Conservation (phyloP, 2,113 vertebrate genomes). For the Vidua macroura region DNA sequence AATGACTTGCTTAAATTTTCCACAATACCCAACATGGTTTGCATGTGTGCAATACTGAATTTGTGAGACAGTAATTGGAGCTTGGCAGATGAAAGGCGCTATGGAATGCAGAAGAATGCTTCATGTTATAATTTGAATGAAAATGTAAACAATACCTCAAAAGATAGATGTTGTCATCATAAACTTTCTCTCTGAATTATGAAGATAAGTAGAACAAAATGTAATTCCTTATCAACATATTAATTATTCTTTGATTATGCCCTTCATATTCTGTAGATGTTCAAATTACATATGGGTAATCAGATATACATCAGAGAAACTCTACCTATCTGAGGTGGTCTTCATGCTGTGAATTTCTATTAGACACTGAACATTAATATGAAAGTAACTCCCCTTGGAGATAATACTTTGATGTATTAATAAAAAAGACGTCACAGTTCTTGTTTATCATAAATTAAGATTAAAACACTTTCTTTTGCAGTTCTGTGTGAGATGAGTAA, state of each 20-base stretch:
- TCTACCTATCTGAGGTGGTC: constrained; percentile 8
- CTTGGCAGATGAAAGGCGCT: constrained; percentile 14
- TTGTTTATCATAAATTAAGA: constrained; percentile 33
- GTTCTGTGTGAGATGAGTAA: background rate
- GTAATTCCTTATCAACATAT: constrained; percentile 1
- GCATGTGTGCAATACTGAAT: background rate
- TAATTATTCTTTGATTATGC: constrained; percentile 53
- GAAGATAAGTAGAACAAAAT: background rate
- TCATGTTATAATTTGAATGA: constrained; percentile 4
- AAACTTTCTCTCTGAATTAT: constrained; percentile 33
- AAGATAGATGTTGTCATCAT: background rate
- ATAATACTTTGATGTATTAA: constrained; percentile 54
- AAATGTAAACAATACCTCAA: constrained; percentile 21
- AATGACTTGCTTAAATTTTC: background rate
- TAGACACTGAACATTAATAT: constrained; percentile 18
- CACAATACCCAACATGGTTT: background rate
- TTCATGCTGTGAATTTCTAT: constrained; percentile 50
- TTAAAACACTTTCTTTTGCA: constrained; percentile 20
- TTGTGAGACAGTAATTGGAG: constrained; percentile 12
- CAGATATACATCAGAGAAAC: constrained; percentile 43
- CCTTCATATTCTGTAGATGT: constrained; percentile 20
- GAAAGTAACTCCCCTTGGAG: constrained; percentile 11
- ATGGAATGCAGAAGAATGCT: constrained; percentile 38
- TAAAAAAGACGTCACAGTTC: constrained; percentile 10
- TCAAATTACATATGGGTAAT: constrained; percentile 35